phyloP scores from a whole-genome alignment of 1,140 invertebrate genomes.

The Drosophila virilis region DNA sequence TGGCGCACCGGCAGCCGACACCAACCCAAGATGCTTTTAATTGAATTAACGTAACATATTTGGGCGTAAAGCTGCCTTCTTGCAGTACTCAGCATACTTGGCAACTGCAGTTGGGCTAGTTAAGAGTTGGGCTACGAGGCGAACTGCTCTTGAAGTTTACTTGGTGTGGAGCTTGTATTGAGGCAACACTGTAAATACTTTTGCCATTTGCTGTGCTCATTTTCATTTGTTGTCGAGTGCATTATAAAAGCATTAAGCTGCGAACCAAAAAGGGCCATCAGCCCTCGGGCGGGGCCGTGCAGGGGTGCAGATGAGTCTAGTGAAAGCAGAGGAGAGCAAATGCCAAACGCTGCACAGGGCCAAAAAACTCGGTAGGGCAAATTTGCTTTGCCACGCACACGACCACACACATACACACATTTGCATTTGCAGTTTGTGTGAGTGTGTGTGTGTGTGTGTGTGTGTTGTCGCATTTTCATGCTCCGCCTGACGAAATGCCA shows the following conservation, averaged over 20 bases:
- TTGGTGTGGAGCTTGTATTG: not conserved
- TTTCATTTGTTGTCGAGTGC: conserved; percentile 59
- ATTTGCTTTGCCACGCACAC: conserved; percentile 59
- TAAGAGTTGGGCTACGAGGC: conserved; percentile 6
- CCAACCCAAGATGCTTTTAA: conserved; percentile 34
- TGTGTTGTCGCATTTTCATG: conserved; percentile 68
- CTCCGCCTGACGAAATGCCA: conserved; percentile 79
- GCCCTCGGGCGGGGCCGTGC: not conserved
- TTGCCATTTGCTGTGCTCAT: conserved; percentile 47
- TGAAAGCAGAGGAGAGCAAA: conserved; percentile 8
- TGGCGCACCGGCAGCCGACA: not conserved
- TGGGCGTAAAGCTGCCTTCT: conserved; percentile 21
- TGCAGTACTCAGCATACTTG: conserved; percentile 21
- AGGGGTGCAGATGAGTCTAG: not conserved
- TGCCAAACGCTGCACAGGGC: conserved; percentile 18
- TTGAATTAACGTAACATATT: conserved; percentile 69
- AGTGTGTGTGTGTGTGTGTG: conserved; percentile 22
- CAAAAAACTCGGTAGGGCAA: conserved; percentile 37
- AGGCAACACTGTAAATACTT: conserved; percentile 37
- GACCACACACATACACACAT: conserved; percentile 18
- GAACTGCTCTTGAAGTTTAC: not conserved
- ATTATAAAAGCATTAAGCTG: conserved; percentile 79
- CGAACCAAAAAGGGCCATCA: conserved; percentile 50
- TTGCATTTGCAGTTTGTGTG: conserved; percentile 13
- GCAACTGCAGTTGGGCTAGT: conserved; percentile 22